phyloP scores from a whole-genome alignment of 2,888 invertebrate genomes.

The Melangyna quadrimaculata region DNA sequence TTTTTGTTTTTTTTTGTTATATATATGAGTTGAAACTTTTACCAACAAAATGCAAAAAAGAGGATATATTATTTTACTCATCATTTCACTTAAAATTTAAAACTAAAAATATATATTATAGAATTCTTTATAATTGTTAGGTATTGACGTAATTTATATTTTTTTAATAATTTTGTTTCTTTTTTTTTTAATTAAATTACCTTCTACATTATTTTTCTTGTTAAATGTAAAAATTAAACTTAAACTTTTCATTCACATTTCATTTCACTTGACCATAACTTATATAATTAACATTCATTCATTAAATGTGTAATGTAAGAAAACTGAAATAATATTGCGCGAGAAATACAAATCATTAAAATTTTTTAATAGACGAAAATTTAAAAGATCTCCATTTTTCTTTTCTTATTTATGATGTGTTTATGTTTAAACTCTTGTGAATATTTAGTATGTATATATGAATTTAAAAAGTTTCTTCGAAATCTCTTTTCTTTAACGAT shows the following conservation, averaged over 20 bases:
- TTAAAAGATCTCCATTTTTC: background rate
- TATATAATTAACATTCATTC: slow-evolving; percentile 15
- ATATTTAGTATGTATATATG: slow-evolving; percentile 10
- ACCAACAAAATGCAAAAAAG: slow-evolving; percentile 66
- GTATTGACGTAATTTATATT: slow-evolving; percentile 15
- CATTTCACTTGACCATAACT: slow-evolving; percentile 12
- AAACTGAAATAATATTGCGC: slow-evolving; percentile 9
- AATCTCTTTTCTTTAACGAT: background rate
- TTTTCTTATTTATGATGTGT: background rate
- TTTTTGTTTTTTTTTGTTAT: slow-evolving; percentile 18
- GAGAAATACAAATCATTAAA: background rate
- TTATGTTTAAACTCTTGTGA: background rate
- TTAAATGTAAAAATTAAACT: slow-evolving; percentile 6
- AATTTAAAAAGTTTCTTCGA: background rate
- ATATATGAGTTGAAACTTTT: slow-evolving; percentile 46
- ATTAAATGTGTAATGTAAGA: background rate
- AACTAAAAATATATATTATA: slow-evolving; percentile 39
- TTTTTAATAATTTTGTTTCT: background rate
- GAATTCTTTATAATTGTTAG: background rate
- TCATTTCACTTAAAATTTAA: slow-evolving; percentile 16
- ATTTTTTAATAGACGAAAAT: background rate
- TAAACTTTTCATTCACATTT: slow-evolving; percentile 21
- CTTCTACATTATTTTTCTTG: background rate
- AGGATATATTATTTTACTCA: slow-evolving; percentile 21
- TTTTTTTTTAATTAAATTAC: background rate